Percentiles rank a stretch among this genome's conserved stretches.
These are phyloP conservation scores for Gobionotothen gibberifrons DNA, from an alignment of 2,797 vertebrate species.

Conservation along the genomic window DNA sequence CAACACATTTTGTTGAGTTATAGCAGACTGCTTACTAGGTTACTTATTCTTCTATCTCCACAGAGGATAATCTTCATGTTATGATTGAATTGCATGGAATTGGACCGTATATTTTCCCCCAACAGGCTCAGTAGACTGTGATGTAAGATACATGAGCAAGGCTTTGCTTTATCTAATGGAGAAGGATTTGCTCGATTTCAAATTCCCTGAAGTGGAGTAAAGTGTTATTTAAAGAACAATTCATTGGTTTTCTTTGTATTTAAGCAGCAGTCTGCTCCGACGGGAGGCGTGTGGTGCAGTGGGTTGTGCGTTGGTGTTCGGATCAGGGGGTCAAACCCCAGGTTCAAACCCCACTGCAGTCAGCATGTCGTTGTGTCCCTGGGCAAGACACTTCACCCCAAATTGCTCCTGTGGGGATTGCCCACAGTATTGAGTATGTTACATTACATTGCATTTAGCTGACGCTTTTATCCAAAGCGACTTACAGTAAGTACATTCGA, in stretches of 20 bases:
- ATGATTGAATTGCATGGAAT: background rate
- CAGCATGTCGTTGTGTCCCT: no score
- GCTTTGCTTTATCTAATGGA: conserved; percentile 1
- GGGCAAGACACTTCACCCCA: no score
- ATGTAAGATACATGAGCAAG: background rate
- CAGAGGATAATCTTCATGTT: background rate
- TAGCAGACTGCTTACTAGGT: background rate
- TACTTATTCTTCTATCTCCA: background rate
- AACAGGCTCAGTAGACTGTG: conserved; percentile 4
- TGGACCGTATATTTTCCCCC: background rate
- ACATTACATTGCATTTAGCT: no score
- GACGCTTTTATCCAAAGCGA: no score
- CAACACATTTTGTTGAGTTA: background rate
- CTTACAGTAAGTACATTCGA: no score
- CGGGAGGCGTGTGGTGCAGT: no score
- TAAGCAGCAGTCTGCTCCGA: background rate
- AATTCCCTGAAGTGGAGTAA: background rate
- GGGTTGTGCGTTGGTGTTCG: no score
- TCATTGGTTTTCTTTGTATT: background rate
- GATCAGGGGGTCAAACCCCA: no score
- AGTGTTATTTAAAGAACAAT: conserved; percentile 1
- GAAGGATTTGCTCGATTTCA: conserved; percentile 11
- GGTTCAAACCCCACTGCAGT: no score
- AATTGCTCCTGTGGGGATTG: no score
- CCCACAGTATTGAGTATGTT: no score